A percentile compares a stretch with the other conserved stretches of the same genome.
Conservation (phyloP, 2,113 vertebrate species). For the Copsychus sechellarum region DNA sequence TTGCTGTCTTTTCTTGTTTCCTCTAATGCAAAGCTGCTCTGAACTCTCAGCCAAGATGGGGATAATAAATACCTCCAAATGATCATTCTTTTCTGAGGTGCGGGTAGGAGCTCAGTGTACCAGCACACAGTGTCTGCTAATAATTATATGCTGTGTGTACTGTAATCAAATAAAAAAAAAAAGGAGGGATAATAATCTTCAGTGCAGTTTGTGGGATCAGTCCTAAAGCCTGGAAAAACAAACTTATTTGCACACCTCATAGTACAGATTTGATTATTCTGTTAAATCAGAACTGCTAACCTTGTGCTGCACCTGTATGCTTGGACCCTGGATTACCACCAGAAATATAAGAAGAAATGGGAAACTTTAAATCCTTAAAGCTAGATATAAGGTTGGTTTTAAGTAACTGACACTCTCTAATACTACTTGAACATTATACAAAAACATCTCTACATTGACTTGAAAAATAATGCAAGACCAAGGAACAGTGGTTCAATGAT, state of each 20-base stretch:
- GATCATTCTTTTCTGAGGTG: neutral
- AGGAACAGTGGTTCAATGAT: neutral
- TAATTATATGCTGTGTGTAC: neutral
- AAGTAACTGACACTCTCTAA: neutral
- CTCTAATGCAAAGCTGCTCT: neutral
- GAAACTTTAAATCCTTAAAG: neutral
- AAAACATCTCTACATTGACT: neutral
- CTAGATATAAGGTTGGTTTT: neutral
- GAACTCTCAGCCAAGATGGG: neutral
- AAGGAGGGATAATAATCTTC: neutral
- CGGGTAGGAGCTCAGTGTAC: neutral
- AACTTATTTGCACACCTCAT: neutral
- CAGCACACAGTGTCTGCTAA: neutral
- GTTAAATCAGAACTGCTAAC: neutral
- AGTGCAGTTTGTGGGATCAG: neutral
- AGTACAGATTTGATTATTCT: neutral
- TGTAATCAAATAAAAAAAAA: neutral
- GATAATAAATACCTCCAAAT: neutral
- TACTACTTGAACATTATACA: neutral
- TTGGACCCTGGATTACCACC: neutral
- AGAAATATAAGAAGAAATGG: neutral
- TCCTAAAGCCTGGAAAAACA: neutral
- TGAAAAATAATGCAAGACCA: neutral
- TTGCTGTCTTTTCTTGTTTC: neutral
- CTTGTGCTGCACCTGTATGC: accelerated